These are phyloP conservation scores for Mionectes macconnelli DNA, from an alignment of 2,113 vertebrate genomes.

Conservation along the genomic window DNA sequence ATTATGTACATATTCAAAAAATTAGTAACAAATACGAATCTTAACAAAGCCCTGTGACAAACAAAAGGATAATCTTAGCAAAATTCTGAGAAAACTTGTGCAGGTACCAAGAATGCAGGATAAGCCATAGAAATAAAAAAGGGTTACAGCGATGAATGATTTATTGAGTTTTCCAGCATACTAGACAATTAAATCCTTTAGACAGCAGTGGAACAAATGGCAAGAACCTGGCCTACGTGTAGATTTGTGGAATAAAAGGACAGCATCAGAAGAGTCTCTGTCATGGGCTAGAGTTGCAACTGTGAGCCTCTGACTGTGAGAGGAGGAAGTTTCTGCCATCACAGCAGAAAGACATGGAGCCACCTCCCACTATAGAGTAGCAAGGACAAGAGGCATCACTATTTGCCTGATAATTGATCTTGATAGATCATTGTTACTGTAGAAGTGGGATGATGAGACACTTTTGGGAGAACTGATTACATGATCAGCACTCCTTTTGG, in stretches of 20 bases:
- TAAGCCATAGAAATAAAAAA: background rate
- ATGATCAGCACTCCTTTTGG: background rate
- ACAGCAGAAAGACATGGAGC: background rate
- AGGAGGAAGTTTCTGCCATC: background rate
- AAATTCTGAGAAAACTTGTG: background rate
- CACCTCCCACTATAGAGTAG: background rate
- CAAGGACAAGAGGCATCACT: background rate
- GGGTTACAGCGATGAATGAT: background rate
- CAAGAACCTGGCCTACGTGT: background rate
- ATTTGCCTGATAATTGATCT: background rate
- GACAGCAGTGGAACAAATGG: background rate
- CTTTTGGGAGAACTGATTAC: background rate
- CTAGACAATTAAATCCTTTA: background rate
- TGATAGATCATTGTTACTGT: background rate
- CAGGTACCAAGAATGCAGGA: background rate
- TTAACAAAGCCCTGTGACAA: background rate
- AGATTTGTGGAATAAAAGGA: background rate
- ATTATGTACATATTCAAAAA: background rate
- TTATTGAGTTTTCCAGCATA: background rate
- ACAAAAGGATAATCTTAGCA: background rate
- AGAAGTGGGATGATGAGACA: background rate
- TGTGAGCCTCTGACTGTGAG: background rate
- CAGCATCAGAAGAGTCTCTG: background rate
- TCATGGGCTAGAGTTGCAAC: background rate
- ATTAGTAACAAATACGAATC: background rate